phyloP scores from a whole-genome alignment of 2,888 invertebrate species.

The Poecilus cupreus region DNA sequence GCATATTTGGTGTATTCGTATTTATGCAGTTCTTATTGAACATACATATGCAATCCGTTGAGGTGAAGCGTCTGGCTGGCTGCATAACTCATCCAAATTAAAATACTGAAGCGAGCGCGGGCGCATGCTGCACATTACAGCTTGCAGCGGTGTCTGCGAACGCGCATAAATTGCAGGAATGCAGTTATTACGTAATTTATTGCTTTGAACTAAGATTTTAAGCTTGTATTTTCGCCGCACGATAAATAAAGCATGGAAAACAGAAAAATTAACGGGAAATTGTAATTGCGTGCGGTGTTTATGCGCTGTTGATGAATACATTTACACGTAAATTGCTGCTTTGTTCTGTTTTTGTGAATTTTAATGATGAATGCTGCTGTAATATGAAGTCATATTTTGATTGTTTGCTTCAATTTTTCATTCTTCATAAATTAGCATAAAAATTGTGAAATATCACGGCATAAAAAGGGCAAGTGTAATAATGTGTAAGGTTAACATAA shows the following conservation, averaged over 20 bases:
- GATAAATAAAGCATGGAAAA: not conserved
- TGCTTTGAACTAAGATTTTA: constrained; percentile 35
- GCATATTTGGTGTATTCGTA: too few relatives aligned
- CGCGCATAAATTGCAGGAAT: constrained; percentile 32
- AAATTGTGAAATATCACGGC: not conserved
- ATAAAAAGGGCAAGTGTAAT: too few relatives aligned
- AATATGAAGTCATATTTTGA: not conserved
- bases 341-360: not conserved
- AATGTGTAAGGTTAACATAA: too few relatives aligned
- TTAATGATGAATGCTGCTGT: not conserved
- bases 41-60: not conserved
- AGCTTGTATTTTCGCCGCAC: constrained; percentile 39
- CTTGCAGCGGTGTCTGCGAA: not conserved
- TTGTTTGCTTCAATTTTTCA: not conserved
- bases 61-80: not conserved
- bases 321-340: not conserved
- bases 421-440: not conserved
- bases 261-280: constrained; percentile 10
- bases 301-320: not conserved
- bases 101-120: not conserved
- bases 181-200: constrained; percentile 46
- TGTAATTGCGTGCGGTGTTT: not conserved
- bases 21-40: not conserved
- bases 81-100: constrained; percentile 44
- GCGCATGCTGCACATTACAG: not conserved